phyloP scores from a whole-genome alignment of 2,888 invertebrate genomes.

The Heteromyza rotundicornis region DNA sequence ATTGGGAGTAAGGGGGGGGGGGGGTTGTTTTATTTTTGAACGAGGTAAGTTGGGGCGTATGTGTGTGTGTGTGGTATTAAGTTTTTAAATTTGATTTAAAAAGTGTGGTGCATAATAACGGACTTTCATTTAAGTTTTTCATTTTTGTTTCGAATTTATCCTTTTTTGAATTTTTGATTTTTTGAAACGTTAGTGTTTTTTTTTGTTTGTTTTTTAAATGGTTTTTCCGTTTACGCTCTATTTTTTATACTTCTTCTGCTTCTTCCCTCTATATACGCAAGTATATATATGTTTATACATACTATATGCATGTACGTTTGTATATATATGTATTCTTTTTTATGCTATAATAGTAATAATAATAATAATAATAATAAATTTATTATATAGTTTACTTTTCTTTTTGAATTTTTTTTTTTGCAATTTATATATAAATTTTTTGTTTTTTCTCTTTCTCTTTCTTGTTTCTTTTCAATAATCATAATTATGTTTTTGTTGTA shows the following conservation, averaged over 20 bases:
- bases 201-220: neutral
- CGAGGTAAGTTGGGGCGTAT: too few relatives aligned
- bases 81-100: neutral
- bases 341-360: conserved; percentile 2
- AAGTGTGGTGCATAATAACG: neutral
- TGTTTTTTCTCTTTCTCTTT: conserved; percentile 9
- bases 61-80: too few relatives aligned
- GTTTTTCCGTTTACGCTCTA: neutral
- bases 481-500: conserved; percentile 9
- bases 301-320: neutral
- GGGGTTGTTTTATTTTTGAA: neutral
- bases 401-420: neutral
- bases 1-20: neutral
- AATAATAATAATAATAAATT: neutral
- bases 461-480: conserved; percentile 7
- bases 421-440: conserved; percentile 25
- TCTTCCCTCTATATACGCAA: neutral
- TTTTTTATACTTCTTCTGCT: neutral
- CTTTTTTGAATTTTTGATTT: neutral
- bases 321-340: neutral
- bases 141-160: neutral
- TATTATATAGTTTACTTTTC: too few relatives aligned
- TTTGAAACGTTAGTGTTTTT: neutral
- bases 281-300: neutral
- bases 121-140: neutral